Evolutionary conservation across 2,888 invertebrate genomes (phyloP).

Genomic region (Pammene aurita): DNA sequence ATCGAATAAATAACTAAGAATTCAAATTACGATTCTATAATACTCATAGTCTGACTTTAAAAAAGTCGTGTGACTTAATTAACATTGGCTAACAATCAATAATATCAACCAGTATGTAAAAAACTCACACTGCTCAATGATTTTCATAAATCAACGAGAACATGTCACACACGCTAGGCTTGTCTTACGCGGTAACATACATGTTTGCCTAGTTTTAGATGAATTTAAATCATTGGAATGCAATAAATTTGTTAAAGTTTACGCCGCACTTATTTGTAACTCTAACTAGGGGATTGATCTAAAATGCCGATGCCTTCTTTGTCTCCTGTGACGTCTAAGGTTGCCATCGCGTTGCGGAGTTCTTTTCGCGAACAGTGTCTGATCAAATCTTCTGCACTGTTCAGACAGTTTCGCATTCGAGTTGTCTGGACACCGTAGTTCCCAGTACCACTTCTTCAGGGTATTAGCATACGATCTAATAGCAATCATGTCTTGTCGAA

Average conservation of each 20-base stretch:
- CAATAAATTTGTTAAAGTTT: slow-evolving; percentile 9
- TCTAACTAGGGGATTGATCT: slow-evolving; percentile 19
- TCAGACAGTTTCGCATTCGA: slow-evolving; percentile 50
- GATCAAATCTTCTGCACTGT: slow-evolving; percentile 57
- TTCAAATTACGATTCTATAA: slow-evolving; percentile 36
- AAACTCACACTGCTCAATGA: slow-evolving; percentile 9
- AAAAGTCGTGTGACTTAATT: slow-evolving; percentile 3
- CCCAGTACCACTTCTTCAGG: slow-evolving; percentile 83
- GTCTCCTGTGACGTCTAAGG: slow-evolving; percentile 35
- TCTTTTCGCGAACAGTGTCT: slow-evolving; percentile 54
- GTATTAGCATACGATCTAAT: slow-evolving; percentile 83
- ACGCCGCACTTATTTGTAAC: not conserved
- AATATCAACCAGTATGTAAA: slow-evolving; percentile 20
- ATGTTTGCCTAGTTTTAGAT: slow-evolving; percentile 27
- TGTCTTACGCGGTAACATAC: slow-evolving; percentile 10
- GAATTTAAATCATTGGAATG: slow-evolving; percentile 27
- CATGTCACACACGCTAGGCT: slow-evolving; percentile 13
- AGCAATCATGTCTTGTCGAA: slow-evolving; percentile 85
- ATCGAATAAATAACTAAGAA: slow-evolving; percentile 35
- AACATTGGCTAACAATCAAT: slow-evolving; percentile 24
- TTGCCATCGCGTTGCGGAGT: slow-evolving; percentile 44
- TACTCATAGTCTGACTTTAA: slow-evolving; percentile 33
- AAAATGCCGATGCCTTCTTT: slow-evolving; percentile 31
- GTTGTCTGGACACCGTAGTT: slow-evolving; percentile 70
- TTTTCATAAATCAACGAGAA: slow-evolving; percentile 9